Conservation (phyloP, 2,113 vertebrate genomes). For the Dromiciops gliroides region DNA sequence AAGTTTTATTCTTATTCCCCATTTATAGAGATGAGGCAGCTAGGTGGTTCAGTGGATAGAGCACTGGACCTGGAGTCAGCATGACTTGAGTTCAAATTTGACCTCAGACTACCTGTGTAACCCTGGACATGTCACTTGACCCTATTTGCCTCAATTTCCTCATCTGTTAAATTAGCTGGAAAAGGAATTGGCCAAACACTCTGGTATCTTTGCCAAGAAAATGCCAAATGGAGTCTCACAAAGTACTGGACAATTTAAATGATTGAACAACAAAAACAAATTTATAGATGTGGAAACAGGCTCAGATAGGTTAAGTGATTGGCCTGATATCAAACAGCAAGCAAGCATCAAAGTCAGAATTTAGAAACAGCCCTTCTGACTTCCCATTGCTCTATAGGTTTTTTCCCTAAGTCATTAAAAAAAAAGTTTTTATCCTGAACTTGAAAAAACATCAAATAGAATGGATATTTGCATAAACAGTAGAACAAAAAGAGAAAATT, state of each 20-base stretch:
- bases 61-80: too few relatives aligned
- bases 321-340: neutral
- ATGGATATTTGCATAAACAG: too few relatives aligned
- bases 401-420: too few relatives aligned
- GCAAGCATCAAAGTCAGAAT: neutral
- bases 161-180: neutral
- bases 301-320: neutral
- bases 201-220: neutral
- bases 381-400: too few relatives aligned
- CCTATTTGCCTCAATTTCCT: neutral
- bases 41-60: neutral
- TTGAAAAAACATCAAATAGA: too few relatives aligned
- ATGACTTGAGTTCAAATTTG: too few relatives aligned
- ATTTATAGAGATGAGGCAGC: neutral
- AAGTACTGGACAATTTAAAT: neutral
- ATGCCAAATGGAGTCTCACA: neutral
- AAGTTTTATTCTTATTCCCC: neutral
- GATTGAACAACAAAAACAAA: neutral
- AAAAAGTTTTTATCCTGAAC: too few relatives aligned
- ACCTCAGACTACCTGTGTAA: too few relatives aligned
- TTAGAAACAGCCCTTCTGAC: too few relatives aligned
- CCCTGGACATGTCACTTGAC: too few relatives aligned
- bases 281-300: neutral
- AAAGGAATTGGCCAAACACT: neutral
- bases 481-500: too few relatives aligned